These are phyloP conservation scores for Chloropsis hardwickii DNA, from an alignment of 2,113 vertebrate genomes.

Conservation along the genomic window DNA sequence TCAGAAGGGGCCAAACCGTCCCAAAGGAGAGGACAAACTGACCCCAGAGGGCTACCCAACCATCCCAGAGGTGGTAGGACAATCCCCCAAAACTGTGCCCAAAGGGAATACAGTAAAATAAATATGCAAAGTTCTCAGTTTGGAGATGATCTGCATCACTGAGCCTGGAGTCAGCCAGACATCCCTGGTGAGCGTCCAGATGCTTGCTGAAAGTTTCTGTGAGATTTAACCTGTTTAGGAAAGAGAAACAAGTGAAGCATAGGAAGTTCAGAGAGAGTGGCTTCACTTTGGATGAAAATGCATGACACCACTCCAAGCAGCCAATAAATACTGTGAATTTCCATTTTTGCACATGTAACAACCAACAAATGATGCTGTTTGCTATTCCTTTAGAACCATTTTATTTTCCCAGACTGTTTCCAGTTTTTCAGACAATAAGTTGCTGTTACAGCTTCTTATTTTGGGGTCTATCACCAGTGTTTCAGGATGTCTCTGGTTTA, in stretches of 20 bases:
- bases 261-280: neutral
- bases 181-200: neutral
- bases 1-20: neutral
- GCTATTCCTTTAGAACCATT: neutral
- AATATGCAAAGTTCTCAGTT: neutral
- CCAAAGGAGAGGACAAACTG: neutral
- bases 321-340: neutral
- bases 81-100: neutral
- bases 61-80: neutral
- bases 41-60: neutral
- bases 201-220: rapidly evolving
- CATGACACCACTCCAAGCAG: neutral
- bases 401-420: neutral
- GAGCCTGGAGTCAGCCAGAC: neutral
- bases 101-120: neutral
- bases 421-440: neutral
- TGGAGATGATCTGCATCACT: rapidly evolving
- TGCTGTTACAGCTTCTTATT: neutral
- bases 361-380: neutral
- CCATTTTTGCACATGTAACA: neutral
- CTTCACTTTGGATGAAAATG: neutral
- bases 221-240: neutral
- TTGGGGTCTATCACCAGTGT: neutral
- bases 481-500: neutral
- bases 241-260: neutral